Conservation (phyloP, 1,140 invertebrate genomes). For the Grapholita molesta region DNA sequence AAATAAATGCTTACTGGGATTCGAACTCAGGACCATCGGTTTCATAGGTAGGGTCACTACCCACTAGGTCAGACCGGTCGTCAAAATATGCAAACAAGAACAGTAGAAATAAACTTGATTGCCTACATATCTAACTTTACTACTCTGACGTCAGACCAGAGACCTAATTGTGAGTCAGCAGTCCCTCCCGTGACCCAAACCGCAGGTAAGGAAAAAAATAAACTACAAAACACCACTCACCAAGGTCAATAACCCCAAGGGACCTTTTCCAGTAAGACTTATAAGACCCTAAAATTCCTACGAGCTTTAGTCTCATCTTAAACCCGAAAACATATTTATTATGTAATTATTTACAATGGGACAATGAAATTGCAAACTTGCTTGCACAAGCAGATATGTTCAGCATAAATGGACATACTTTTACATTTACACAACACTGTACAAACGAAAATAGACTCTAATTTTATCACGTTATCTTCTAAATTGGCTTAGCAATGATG, state of each 20-base stretch:
- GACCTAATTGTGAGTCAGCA: neutral
- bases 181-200: neutral
- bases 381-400: neutral
- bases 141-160: neutral
- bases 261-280: no score
- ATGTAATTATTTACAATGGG: conserved; percentile 15
- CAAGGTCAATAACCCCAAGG: neutral
- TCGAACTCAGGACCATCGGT: no score
- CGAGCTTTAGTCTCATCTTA: neutral
- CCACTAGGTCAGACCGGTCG: no score
- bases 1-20: no score
- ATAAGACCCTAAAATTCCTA: neutral
- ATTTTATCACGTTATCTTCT: neutral
- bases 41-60: no score
- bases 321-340: conserved; percentile 29
- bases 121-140: no score
- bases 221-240: neutral
- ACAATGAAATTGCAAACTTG: neutral
- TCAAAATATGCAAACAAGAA: no score
- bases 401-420: neutral
- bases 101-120: no score
- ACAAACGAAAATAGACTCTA: neutral
- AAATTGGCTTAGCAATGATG: neutral
- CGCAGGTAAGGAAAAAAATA: conserved; percentile 28
- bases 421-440: neutral